Evolutionary conservation across 2,888 invertebrate genomes (phyloP), one percentile per base, ranked within the genome.

Genomic region (Catonia carolina): DNA sequence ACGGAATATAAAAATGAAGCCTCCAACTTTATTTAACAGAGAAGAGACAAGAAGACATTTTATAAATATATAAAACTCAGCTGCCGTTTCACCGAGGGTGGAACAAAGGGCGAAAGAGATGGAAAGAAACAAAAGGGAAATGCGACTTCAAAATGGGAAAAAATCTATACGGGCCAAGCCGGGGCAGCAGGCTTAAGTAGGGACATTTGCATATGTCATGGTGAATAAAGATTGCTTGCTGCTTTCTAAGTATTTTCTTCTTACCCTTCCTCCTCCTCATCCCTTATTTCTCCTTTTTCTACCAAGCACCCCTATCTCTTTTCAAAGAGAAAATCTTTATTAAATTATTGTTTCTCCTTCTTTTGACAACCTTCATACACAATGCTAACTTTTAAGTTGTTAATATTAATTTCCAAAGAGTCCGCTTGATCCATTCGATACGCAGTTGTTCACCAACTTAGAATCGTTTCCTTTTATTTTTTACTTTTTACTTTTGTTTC

Each of bases 1-100:
- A 58, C 53, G 35, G 58, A 58, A 57, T 57, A 52, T 56, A 57
- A 57, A 57, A 57, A 57, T 37, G 47, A 15, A 36, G 37, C 52
- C 36, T 37, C 41, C 36, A 22, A 17, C 53, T 31, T 51, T 56
- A 52, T 52, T 47, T 51, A 57, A 57, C 48, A 37, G 36, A 53
- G 53, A 18, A 47, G 36, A 53, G 48, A 53, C 35, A 47, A 52
- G 39, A 47, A 47, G 57, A 52, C 52, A 56, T 52, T 58, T 49
- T 49, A 58, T 53, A 58, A 58, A 58, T 58, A 53, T 50, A 54
- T 53, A 50, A 58, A 31, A 54, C 41, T 48, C 22, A 42, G 42
- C 42, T 22, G 18, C 42, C 42, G 42, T 42, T 42, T 18, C 42
- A 7, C 42, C 37, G 17, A 42, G 42, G 17, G 2, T 42, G 18